Percentiles rank a stretch among this genome's conserved stretches.
phyloP scores from a whole-genome alignment of 2,797 vertebrate genomes.

The Pseudochirops cupreus region DNA sequence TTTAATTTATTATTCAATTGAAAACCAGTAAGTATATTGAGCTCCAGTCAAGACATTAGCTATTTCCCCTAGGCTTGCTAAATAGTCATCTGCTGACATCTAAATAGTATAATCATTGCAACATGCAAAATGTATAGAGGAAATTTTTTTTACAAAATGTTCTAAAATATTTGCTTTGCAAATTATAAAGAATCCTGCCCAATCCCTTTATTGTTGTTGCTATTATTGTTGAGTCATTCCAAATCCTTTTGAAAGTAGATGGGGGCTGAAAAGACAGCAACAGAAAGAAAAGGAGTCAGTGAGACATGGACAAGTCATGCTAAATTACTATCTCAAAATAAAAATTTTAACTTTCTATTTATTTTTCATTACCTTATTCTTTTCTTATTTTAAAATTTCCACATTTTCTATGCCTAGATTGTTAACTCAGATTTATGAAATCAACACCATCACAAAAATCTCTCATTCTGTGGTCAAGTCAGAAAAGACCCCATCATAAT shows the following conservation, averaged over 20 bases:
- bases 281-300: background rate
- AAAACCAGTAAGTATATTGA: background rate
- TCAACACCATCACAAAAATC: constrained; percentile 65
- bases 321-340: background rate
- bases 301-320: background rate
- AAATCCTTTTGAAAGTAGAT: background rate
- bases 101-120: background rate
- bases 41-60: too few species aligned
- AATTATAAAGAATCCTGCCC: background rate
- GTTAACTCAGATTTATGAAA: constrained; percentile 73
- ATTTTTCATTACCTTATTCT: background rate
- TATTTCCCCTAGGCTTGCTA: background rate
- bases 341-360: background rate
- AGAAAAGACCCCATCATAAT: constrained; percentile 73
- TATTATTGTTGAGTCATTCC: background rate
- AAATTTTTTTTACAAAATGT: background rate
- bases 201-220: background rate
- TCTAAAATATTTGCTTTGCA: background rate
- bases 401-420: constrained; percentile 57
- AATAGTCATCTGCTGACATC: background rate
- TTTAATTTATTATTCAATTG: background rate
- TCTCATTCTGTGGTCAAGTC: constrained; percentile 69
- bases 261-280: background rate
- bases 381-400: constrained; percentile 4
- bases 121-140: background rate